Evolutionary conservation across 1,140 invertebrate species (phyloP), one percentile per base, ranked within the genome.

Genomic region (Meteorus sp.): DNA sequence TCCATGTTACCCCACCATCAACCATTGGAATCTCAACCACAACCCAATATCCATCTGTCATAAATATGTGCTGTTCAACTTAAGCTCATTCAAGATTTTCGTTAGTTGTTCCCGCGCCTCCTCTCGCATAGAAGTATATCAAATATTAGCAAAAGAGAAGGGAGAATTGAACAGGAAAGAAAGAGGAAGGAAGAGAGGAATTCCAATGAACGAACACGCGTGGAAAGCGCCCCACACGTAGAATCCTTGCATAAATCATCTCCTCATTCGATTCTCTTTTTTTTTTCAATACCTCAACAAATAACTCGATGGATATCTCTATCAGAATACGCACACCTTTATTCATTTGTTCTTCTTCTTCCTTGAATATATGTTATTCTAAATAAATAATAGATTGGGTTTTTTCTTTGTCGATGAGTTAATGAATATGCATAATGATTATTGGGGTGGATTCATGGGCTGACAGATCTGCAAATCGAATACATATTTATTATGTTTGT

Each of bases 41-140:
- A 61, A 64, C 63, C 64, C 69, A 71, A 71, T 71, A 65, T 66
- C 59, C 67, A 65, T 65, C 62, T 66, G 64, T 68, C 63, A 71
- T 69, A 45, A n/a, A n/a, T n/a, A n/a, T n/a, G n/a, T 22, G 20
- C 33, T 57, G 19, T 45, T 17, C 31, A 45, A 35, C 35, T 41
- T n/a, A n/a, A 29, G 58, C 52, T 62, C 62, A 65, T 64, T 66
- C 58, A 66, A 50, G 29, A 65, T 67, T 68, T 62, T 67, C 52
- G 41, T n/a, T n/a, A n/a, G n/a, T 19, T 58, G 22, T 19, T 51
- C 41, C 15, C 47, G 45, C 47, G 51, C 48, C 50, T 56, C 43
- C 29, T 35, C 9, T n/a, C n/a, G n/a, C n/a, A n/a, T n/a, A n/a
- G n/a, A n/a, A n/a, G n/a, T n/a, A n/a, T n/a, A n/a, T n/a, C n/a